Conservation (phyloP, 1,140 invertebrate species). For the Pachypeltis micranthus region DNA sequence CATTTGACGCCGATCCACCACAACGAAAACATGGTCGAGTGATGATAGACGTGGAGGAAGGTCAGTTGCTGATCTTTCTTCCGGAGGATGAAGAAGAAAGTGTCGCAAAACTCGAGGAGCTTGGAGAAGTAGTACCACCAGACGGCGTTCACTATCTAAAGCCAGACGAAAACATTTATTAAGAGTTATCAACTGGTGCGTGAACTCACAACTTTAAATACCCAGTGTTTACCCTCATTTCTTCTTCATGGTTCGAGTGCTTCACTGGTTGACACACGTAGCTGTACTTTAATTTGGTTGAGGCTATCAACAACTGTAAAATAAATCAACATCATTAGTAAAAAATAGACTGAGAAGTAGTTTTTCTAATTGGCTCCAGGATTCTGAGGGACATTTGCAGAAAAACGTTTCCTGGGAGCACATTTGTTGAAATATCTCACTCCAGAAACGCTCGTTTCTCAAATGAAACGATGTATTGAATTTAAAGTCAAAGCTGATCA, state of each 20-base stretch:
- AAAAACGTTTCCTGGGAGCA: too few relatives aligned
- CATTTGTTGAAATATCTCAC: too few relatives aligned
- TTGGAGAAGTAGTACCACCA: constrained; percentile 98
- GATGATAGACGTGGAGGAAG: constrained; percentile 85
- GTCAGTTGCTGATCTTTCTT: constrained; percentile 80
- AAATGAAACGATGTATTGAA: too few relatives aligned
- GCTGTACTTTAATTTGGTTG: constrained; percentile 67
- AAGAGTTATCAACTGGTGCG: not conserved
- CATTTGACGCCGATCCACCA: constrained; percentile 97
- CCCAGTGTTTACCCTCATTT: constrained; percentile 67
- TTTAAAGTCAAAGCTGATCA: too few relatives aligned
- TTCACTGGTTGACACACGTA: constrained; percentile 81
- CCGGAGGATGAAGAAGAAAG: constrained; percentile 78
- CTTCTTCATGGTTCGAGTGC: constrained; percentile 66
- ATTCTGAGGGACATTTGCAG: too few relatives aligned
- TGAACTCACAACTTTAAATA: not conserved
- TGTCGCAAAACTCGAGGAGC: constrained; percentile 85
- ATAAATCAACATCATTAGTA: too few relatives aligned
- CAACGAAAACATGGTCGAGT: constrained; percentile 80
- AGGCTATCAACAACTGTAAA: constrained; percentile 57
- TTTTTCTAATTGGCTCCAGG: too few relatives aligned
- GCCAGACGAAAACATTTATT: not conserved
- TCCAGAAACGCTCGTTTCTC: too few relatives aligned
- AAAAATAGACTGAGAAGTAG: too few relatives aligned
- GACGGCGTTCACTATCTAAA: constrained; percentile 77